These are phyloP conservation scores for Slavum lentiscoides DNA, from an alignment of 2,888 invertebrate genomes.

Conservation along the genomic window DNA sequence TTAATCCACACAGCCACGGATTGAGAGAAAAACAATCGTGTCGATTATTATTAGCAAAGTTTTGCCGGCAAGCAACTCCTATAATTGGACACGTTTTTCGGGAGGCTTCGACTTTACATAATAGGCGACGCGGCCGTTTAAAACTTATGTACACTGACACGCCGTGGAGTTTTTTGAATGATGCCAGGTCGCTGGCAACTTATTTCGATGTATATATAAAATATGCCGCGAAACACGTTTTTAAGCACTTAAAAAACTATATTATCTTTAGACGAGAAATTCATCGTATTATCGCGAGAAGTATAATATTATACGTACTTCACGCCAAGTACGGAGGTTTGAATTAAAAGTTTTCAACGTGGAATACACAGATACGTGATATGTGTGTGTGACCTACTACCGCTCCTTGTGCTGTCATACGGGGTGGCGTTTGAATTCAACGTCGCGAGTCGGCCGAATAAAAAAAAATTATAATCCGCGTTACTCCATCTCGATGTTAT, in stretches of 20 bases:
- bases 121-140: background rate
- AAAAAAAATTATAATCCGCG: too few relatives aligned
- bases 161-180: background rate
- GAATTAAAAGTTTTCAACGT: too few relatives aligned
- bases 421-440: too few relatives aligned
- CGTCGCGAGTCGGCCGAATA: too few relatives aligned
- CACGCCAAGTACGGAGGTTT: background rate
- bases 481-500: too few relatives aligned
- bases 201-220: too few relatives aligned
- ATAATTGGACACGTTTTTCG: background rate
- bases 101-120: background rate
- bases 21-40: background rate
- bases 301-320: background rate
- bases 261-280: background rate
- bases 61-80: background rate
- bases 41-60: background rate
- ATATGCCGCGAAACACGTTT: background rate
- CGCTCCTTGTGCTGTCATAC: too few relatives aligned
- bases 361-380: too few relatives aligned
- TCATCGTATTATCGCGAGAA: background rate
- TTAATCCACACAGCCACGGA: too few relatives aligned
- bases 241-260: constrained; percentile 17
- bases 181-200: background rate
- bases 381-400: too few relatives aligned
- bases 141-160: background rate